Conservation (phyloP, 2,797 vertebrate species). For the Sebastes vulpes region DNA sequence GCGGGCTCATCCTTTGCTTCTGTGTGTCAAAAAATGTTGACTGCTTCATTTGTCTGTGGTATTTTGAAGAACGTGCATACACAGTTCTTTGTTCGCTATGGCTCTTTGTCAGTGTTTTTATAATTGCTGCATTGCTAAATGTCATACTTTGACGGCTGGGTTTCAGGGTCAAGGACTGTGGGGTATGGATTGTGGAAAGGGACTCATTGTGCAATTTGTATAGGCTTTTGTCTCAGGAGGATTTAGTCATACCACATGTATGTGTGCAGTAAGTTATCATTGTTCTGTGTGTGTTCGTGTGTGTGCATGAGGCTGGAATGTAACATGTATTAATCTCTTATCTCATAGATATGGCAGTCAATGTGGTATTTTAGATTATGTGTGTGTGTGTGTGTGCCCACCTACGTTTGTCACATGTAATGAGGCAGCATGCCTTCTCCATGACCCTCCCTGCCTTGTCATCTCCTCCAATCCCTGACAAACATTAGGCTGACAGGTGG, state of each 20-base stretch:
- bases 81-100: neutral
- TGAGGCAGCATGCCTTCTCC: slow-evolving; percentile 30
- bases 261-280: neutral
- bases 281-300: neutral
- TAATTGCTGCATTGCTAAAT: slow-evolving; percentile 9
- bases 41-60: slow-evolving; percentile 13
- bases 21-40: slow-evolving; percentile 1
- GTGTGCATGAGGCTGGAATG: neutral
- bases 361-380: slow-evolving; percentile 1
- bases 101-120: neutral
- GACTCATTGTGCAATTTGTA: slow-evolving; percentile 19
- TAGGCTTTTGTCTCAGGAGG: slow-evolving; percentile 7
- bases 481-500: slow-evolving; percentile 65
- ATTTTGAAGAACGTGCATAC: neutral
- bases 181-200: slow-evolving; percentile 1
- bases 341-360: neutral
- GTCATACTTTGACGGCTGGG: neutral
- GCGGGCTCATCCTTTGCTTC: neutral
- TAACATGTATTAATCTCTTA: neutral
- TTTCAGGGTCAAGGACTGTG: slow-evolving; percentile 5
- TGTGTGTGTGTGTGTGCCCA: neutral
- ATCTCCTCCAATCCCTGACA: slow-evolving; percentile 53
- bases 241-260: neutral
- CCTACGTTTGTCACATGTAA: slow-evolving; percentile 26
- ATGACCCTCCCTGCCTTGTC: slow-evolving; percentile 47